Conservation (phyloP, 2,888 invertebrate species). For the Plebejus melissa region DNA sequence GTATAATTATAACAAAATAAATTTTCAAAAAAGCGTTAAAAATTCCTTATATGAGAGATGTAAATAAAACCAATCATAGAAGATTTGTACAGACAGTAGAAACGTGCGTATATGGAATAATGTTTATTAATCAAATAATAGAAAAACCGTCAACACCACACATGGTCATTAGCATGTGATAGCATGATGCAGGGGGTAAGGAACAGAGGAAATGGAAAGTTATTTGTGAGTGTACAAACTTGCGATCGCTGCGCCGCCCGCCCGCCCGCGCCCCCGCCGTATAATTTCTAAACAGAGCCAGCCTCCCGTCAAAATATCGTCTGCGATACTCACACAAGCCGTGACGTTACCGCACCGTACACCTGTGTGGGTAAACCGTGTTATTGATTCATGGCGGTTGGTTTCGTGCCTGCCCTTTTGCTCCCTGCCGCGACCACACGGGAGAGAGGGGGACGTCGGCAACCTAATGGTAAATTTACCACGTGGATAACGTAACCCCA, state of each 20-base stretch:
- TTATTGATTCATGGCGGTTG: constrained; percentile 74
- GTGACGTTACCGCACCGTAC: constrained; percentile 55
- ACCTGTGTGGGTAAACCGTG: constrained; percentile 63
- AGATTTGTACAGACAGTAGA: not conserved
- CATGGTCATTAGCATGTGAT: constrained; percentile 8
- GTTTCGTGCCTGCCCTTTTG: constrained; percentile 71
- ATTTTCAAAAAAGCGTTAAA: not conserved
- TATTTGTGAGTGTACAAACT: constrained; percentile 34
- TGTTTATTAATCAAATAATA: not conserved
- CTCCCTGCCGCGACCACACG: constrained; percentile 66
- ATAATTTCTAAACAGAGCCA: constrained; percentile 64
- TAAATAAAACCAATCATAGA: not conserved
- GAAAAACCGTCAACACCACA: not conserved
- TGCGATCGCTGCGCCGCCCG: constrained; percentile 33
- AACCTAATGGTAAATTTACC: constrained; percentile 59
- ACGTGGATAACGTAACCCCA: constrained; percentile 45
- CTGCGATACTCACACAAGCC: constrained; percentile 52
- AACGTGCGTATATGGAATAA: not conserved
- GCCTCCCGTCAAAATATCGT: constrained; percentile 73
- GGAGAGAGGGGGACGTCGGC: constrained; percentile 57
- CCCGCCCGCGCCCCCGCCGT: constrained; percentile 35
- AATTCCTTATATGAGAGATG: not conserved
- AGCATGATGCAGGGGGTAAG: not conserved
- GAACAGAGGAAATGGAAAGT: constrained; percentile 29
- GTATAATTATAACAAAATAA: no score